phyloP scores from a whole-genome alignment of 2,113 vertebrate genomes.

The Elachura formosa region DNA sequence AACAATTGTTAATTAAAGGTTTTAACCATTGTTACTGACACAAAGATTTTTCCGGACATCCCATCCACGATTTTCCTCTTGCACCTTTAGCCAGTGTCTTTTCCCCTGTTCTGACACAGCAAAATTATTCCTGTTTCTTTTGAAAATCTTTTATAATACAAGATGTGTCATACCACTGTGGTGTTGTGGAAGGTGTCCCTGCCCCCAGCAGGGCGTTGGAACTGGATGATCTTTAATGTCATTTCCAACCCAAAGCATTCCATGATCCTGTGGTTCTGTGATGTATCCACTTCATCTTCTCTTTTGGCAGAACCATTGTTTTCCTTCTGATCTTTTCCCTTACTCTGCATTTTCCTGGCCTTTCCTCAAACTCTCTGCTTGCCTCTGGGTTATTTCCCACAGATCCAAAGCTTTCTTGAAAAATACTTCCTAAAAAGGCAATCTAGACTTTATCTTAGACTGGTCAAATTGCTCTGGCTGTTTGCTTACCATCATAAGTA shows the following conservation, averaged over 20 bases:
- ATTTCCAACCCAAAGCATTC: background rate
- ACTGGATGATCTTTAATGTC: background rate
- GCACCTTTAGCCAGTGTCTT: background rate
- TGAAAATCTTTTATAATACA: background rate
- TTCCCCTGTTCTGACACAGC: background rate
- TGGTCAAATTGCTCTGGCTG: background rate
- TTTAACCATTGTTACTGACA: background rate
- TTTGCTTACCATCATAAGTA: background rate
- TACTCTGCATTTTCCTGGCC: background rate
- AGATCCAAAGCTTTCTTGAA: background rate
- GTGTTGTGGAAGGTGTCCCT: background rate
- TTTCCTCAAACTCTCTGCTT: background rate
- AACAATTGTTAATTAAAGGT: background rate
- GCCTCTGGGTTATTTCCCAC: background rate
- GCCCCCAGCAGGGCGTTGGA: background rate
- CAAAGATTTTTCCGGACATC: background rate
- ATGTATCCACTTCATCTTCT: background rate
- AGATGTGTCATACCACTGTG: accelerated
- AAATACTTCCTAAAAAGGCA: background rate
- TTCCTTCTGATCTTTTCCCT: background rate
- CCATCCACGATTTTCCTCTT: background rate
- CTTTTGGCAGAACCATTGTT: background rate
- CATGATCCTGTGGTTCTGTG: background rate
- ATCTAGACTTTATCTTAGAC: background rate
- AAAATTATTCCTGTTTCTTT: background rate